Evolutionary conservation across 1,140 invertebrate genomes (phyloP), one percentile per base, ranked within the genome.

Genomic region (Megathymus violae): DNA sequence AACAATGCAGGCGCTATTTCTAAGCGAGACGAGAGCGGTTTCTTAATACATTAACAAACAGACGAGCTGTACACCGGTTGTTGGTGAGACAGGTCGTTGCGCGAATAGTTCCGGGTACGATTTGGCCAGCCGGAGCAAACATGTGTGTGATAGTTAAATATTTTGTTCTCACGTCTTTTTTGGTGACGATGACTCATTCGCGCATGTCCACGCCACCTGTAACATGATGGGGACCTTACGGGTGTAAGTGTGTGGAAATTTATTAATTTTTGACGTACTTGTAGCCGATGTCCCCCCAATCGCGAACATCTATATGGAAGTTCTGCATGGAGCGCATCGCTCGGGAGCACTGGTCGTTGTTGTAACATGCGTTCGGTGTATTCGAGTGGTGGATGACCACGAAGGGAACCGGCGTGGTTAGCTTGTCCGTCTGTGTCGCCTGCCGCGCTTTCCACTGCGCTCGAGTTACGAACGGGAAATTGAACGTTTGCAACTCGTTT

Each of bases 331-430:
- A 77, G 51, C 87, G 81, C 92, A 94, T 91, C 27, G 93, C 85
- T 22, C 79, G 63, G 19, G 77, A 76, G 70, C 94, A 95, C 10
- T 93, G 89, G 0, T 71, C 60, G 4, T 74, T 67, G 60, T 65
- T 93, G 11, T 79, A 76, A 72, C 96, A 97, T 0, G 92, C 94
- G 1, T 72, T 71, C 0, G 94, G 94, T 34, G 84, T 90, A 64
- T 93, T 93, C 0, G 95, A 94, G 76, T 97, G 96, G 88, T 96
- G 95, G 48, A 96, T 95, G 59, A 97, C 94, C 0, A 96, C 95
- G 63, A 93, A 95, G 0, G 94, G 93, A 0, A 96, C 94, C 1
- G 96, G 95, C 4, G 89, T 91, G 1, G 65, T 51, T 67, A 96
- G 89, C 0, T 80, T 72, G 10, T 80, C 78, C 5, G 82, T 76